Percentiles rank a stretch among this genome's conserved stretches.
These are phyloP conservation scores for Eilema depressum DNA, from an alignment of 2,888 invertebrate genomes.

Conservation along the genomic window DNA sequence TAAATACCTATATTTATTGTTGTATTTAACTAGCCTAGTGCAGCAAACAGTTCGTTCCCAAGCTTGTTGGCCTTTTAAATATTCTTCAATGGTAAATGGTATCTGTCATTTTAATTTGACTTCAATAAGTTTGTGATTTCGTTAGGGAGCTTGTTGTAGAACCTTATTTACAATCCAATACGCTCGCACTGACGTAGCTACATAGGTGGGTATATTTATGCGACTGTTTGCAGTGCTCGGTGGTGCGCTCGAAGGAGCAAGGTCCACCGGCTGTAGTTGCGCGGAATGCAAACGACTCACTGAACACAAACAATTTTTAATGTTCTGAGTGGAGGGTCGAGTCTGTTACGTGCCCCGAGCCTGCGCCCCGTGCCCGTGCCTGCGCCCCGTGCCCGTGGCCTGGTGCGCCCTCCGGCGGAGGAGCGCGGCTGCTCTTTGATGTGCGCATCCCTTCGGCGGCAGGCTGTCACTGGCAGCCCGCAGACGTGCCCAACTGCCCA, in stretches of 20 bases:
- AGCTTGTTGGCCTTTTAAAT: no score
- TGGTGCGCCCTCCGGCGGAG: conserved; percentile 31
- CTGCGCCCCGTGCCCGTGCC: conserved; percentile 1
- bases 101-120: background rate
- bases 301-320: conserved; percentile 45
- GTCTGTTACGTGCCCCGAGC: background rate
- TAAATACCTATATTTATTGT: no score
- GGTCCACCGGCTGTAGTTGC: background rate
- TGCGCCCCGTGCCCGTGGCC: no score
- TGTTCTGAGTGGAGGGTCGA: conserved; percentile 13
- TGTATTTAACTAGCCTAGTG: no score
- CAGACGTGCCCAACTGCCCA: background rate
- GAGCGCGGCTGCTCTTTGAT: conserved; percentile 42
- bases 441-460: conserved; percentile 24
- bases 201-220: background rate
- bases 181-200: background rate
- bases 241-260: conserved; percentile 7
- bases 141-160: background rate
- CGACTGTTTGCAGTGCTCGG: conserved; percentile 7
- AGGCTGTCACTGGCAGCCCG: conserved; percentile 9
- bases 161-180: background rate
- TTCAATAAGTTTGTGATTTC: background rate
- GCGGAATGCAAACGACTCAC: conserved; percentile 29
- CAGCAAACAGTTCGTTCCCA: no score
- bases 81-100: no score